These are phyloP conservation scores for Megalonaias nervosa DNA, from an alignment of 1,140 invertebrate species.

Conservation along the genomic window DNA sequence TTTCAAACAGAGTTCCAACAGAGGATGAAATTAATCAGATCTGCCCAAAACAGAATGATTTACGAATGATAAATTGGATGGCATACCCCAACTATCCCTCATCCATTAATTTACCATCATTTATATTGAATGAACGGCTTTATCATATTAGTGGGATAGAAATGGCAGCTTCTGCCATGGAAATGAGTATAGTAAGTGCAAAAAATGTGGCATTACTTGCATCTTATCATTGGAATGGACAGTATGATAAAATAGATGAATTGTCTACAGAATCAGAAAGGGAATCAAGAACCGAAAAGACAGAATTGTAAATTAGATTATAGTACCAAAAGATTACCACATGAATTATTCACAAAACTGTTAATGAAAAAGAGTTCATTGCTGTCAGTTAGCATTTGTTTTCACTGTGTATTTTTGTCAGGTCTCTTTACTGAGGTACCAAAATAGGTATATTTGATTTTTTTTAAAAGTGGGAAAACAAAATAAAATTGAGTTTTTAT, in stretches of 20 bases:
- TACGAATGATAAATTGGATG: slow-evolving; percentile 74
- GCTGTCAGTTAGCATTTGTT: too few species aligned
- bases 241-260: slow-evolving; percentile 66
- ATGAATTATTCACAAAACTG: too few species aligned
- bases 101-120: slow-evolving; percentile 70
- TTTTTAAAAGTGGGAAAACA: too few species aligned
- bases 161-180: slow-evolving; percentile 81
- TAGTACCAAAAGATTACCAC: too few species aligned
- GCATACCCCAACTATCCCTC: slow-evolving; percentile 78
- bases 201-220: slow-evolving; percentile 79
- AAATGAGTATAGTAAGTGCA: slow-evolving; percentile 80
- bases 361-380: too few species aligned
- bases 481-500: too few species aligned
- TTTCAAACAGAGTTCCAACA: slow-evolving; percentile 73
- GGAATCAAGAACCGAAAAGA: neutral
- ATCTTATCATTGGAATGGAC: slow-evolving; percentile 63
- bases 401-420: too few species aligned
- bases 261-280: neutral
- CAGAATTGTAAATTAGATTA: slow-evolving; percentile 8
- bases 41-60: slow-evolving; percentile 72
- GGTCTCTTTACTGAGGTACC: too few species aligned
- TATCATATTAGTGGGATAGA: slow-evolving; percentile 82
- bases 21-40: slow-evolving; percentile 72
- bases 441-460: too few species aligned
- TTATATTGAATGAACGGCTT: slow-evolving; percentile 75